These are phyloP conservation scores for Halesus radiatus DNA, from an alignment of 1,140 invertebrate genomes.

Conservation along the genomic window DNA sequence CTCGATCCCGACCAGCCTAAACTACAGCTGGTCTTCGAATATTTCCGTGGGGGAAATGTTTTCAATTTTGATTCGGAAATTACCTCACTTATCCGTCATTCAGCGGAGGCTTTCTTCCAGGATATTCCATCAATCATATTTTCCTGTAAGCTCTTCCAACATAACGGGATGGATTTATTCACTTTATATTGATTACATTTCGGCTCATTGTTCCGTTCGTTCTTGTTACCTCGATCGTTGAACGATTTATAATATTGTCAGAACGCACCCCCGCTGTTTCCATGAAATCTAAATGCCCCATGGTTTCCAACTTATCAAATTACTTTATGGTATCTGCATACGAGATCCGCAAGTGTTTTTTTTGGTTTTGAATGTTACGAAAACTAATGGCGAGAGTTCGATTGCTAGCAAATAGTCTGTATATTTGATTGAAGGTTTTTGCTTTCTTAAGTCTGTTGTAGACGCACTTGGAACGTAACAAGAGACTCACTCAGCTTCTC, in stretches of 20 bases:
- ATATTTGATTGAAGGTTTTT: too few species aligned
- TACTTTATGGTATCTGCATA: too few species aligned
- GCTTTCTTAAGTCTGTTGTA: too few species aligned
- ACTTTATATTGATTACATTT: conserved; percentile 15
- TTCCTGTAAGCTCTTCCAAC: not conserved
- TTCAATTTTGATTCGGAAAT: not conserved
- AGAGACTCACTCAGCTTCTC: too few species aligned
- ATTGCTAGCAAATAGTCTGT: too few species aligned
- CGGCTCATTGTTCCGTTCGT: conserved; percentile 5
- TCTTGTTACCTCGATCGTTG: not conserved
- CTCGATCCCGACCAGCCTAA: too few species aligned
- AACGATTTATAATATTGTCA: conserved; percentile 24
- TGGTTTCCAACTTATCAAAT: too few species aligned
- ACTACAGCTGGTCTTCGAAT: not conserved
- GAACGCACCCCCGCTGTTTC: not conserved
- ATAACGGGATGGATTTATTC: conserved; percentile 7
- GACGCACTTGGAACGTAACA: too few species aligned
- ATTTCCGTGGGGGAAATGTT: not conserved
- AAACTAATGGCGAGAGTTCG: too few species aligned
- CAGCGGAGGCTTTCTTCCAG: not conserved
- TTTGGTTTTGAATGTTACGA: too few species aligned
- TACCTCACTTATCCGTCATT: not conserved
- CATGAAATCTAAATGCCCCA: too few species aligned
- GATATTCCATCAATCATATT: conserved; percentile 30
- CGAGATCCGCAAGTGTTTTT: too few species aligned